Evolutionary conservation across 2,113 vertebrate species (phyloP).

Genomic region (Pygoscelis adeliae): DNA sequence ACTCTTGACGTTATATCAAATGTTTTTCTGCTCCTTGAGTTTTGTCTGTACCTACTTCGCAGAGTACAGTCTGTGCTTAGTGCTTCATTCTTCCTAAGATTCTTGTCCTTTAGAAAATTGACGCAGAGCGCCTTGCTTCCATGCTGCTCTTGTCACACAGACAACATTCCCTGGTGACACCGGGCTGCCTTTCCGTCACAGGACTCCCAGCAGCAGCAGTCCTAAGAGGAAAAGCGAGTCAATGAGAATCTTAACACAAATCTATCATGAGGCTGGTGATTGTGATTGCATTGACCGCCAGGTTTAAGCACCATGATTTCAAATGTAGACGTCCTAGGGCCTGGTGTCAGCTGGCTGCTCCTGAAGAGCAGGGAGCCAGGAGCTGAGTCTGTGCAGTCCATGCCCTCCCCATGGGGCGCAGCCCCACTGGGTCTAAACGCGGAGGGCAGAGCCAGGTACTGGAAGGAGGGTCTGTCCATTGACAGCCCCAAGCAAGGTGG

Average conservation of each 20-base stretch:
- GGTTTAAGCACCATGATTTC: accelerated
- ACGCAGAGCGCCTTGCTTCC: neutral
- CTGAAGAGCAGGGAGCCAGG: neutral
- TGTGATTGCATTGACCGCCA: neutral
- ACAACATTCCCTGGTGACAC: neutral
- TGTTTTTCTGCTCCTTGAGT: neutral
- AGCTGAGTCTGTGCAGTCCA: accelerated
- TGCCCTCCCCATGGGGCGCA: neutral
- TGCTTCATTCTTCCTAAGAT: neutral
- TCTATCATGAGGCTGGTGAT: neutral
- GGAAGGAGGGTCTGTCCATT: accelerated
- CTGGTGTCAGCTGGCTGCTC: neutral
- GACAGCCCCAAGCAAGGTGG: neutral
- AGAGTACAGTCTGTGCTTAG: neutral
- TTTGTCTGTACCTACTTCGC: neutral
- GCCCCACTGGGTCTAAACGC: neutral
- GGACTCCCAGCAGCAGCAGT: neutral
- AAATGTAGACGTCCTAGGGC: neutral
- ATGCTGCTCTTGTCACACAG: neutral
- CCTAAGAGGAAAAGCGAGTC: neutral
- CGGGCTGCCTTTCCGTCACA: neutral
- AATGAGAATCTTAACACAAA: accelerated
- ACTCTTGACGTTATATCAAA: accelerated
- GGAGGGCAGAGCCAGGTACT: neutral
- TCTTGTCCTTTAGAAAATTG: neutral